Conservation (phyloP, 2,888 invertebrate species). For the Mystacides longicornis region DNA sequence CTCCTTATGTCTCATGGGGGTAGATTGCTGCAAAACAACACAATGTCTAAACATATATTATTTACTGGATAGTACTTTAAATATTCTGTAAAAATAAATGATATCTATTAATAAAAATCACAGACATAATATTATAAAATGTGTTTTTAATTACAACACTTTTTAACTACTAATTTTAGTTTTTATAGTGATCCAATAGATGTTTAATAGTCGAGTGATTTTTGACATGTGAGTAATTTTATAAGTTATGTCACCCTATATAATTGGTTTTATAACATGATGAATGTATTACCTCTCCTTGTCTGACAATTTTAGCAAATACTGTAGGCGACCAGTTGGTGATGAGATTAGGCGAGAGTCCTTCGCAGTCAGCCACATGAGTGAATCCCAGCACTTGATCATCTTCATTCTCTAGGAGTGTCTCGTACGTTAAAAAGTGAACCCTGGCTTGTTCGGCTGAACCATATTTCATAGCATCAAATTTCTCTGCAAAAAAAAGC, state of each 20-base stretch:
- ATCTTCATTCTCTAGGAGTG: slow-evolving; percentile 64
- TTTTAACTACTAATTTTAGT: too few species aligned
- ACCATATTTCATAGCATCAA: slow-evolving; percentile 58
- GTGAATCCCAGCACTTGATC: slow-evolving; percentile 69
- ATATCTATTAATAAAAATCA: too few species aligned
- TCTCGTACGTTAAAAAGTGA: slow-evolving; percentile 66
- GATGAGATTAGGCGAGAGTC: slow-evolving; percentile 55
- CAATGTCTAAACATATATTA: background rate
- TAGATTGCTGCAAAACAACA: slow-evolving; percentile 54
- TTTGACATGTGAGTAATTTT: background rate
- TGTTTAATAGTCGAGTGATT: background rate
- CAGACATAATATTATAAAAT: too few species aligned
- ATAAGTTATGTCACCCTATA: background rate
- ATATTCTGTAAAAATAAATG: too few species aligned
- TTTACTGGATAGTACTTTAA: too few species aligned
- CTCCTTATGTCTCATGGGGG: slow-evolving; percentile 73
- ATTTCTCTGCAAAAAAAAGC: slow-evolving; percentile 54
- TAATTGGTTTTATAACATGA: background rate
- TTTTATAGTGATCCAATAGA: background rate
- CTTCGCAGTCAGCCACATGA: slow-evolving; percentile 62
- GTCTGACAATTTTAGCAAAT: slow-evolving; percentile 61
- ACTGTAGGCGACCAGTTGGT: slow-evolving; percentile 68
- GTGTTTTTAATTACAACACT: too few species aligned
- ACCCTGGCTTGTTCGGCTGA: slow-evolving; percentile 65
- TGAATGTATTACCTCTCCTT: slow-evolving; percentile 72